A percentile compares a stretch with the other conserved stretches of the same genome.
These are phyloP conservation scores for Synergus laeviventris DNA, from an alignment of 2,888 invertebrate species.

Conservation along the genomic window DNA sequence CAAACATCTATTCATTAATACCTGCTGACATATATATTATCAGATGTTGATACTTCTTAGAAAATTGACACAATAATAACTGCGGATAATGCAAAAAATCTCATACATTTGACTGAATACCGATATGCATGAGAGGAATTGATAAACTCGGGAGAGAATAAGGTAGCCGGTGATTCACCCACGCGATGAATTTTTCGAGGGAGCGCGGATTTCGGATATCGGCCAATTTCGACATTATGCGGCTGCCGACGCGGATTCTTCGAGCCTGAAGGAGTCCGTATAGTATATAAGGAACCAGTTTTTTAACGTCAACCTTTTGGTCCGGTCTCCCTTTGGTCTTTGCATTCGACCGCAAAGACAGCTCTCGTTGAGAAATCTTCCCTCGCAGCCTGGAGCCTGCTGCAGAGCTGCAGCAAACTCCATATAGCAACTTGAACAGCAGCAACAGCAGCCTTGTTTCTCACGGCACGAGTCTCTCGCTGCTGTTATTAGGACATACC, in stretches of 20 bases:
- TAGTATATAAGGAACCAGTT: conserved; percentile 51
- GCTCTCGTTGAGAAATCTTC: conserved; percentile 30
- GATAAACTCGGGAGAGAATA: neutral
- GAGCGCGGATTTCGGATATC: conserved; percentile 23
- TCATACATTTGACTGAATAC: no score
- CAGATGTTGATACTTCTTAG: no score
- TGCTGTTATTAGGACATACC: conserved; percentile 38
- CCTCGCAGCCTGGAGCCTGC: conserved; percentile 3
- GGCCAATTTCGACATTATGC: conserved; percentile 31
- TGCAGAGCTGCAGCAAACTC: neutral
- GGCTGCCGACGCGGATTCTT: conserved; percentile 38
- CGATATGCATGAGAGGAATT: neutral
- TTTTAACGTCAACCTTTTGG: conserved; percentile 51
- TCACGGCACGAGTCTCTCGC: conserved; percentile 40
- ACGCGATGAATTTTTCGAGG: conserved; percentile 18
- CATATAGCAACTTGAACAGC: conserved; percentile 11
- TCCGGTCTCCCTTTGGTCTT: conserved; percentile 42
- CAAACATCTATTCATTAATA: no score
- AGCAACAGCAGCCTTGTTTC: conserved; percentile 31
- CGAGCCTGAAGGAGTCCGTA: conserved; percentile 29
- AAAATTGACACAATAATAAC: no score
- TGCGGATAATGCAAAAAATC: no score
- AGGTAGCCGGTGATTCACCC: neutral
- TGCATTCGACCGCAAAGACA: conserved; percentile 48
- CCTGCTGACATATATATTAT: no score